Evolutionary conservation across 2,888 invertebrate species (phyloP), one percentile per base, ranked within the genome.

Genomic region (Artemia sinica): DNA sequence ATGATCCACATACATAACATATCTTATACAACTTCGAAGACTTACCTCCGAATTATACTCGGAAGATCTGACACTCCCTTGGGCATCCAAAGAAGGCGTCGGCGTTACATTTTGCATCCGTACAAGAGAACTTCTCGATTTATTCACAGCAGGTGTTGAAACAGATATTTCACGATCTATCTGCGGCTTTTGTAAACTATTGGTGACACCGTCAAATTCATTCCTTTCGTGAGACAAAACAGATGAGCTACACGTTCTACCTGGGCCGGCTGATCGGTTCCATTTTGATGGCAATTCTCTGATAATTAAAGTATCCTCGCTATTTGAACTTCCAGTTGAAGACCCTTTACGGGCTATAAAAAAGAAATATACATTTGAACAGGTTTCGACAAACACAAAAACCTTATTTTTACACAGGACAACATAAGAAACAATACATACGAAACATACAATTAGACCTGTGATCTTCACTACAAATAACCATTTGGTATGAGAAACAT

Each of bases 91-190:
- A n/a, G 63, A 58, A 28, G n/a, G n/a, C 14, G 14, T 58, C 8
- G 63, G 63, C 1, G 63, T 58, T 9, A 58, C 28, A 58, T 58
- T 28, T 41, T 41, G 41, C 9, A 28, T 58, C 11, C 63, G 14
- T 58, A n/a, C 11, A 28, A 28, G 28, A 8, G 63, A n/a, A 9
- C 14, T 58, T 10, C 14, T 28, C 63, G 63, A 28, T 10, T 18
- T 28, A 58, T 58, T 58, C 63, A 58, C 63, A 58, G 63, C 63
- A n/a, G 63, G 63, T 9, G 63, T 58, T n/a, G 63, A 58, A 28
- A 28, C 10, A n/a, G 63, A 58, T 28, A 58, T 28, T 11, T 58
- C 63, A 18, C 63, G n/a, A 9, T 18, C 63, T 9, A 58, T n/a
- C 63, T 18, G 28, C 14, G 63, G 63, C 28, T 58, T 58, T 58